phyloP scores from a whole-genome alignment of 2,888 invertebrate genomes.

The Cephus runcator region DNA sequence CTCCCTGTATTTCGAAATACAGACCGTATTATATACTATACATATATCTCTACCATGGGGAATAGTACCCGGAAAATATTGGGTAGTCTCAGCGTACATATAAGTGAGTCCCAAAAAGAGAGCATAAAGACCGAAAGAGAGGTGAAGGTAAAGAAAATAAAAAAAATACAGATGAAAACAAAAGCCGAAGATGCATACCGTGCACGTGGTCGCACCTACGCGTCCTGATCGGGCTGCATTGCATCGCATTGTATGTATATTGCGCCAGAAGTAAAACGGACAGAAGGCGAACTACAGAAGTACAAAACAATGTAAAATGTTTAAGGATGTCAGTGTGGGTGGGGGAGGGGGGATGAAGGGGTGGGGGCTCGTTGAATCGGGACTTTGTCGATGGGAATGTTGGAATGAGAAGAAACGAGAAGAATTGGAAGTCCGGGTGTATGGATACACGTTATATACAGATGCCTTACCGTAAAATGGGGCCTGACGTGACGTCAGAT shows the following conservation, averaged over 20 bases:
- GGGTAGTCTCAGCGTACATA: background rate
- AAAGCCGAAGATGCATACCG: background rate
- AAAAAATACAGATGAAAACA: background rate
- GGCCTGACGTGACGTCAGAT: background rate
- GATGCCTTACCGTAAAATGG: background rate
- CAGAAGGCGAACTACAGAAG: constrained; percentile 12
- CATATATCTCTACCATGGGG: background rate
- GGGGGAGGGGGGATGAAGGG: background rate
- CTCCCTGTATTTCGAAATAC: background rate
- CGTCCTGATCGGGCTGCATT: background rate
- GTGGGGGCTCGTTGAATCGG: constrained; percentile 5
- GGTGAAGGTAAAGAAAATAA: constrained; percentile 5
- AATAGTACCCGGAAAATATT: background rate
- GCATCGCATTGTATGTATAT: constrained; percentile 60
- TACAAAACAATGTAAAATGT: constrained; percentile 12
- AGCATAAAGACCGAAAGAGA: constrained; percentile 20
- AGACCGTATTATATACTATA: background rate
- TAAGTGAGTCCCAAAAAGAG: constrained; percentile 8
- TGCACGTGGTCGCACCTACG: constrained; percentile 35
- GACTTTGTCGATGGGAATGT: constrained; percentile 25
- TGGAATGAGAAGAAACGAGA: constrained; percentile 13
- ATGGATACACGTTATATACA: background rate
- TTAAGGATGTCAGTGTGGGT: background rate
- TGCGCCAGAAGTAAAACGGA: constrained; percentile 18
- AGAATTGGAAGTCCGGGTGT: constrained; percentile 32